Conservation (phyloP, 2,888 invertebrate species). For the Micoletzkya japonica region DNA sequence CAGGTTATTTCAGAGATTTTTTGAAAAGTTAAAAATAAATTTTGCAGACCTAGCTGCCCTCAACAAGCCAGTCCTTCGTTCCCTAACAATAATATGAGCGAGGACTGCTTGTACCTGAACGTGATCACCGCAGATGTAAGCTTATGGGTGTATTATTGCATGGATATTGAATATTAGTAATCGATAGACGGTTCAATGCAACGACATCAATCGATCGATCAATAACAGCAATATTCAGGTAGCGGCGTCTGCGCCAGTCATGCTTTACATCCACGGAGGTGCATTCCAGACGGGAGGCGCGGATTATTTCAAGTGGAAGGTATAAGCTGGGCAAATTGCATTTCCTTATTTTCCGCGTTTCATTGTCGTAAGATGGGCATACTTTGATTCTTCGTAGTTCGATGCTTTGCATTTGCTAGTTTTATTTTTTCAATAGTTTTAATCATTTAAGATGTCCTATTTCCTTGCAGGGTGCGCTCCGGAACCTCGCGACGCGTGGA, state of each 20-base stretch:
- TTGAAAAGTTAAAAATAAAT: too few species aligned
- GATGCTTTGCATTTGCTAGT: background rate
- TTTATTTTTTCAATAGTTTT: too few species aligned
- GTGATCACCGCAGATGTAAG: constrained; percentile 11
- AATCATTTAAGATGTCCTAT: too few species aligned
- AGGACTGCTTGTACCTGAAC: constrained; percentile 8
- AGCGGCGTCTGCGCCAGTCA: background rate
- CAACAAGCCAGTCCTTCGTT: background rate
- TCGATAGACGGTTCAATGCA: background rate
- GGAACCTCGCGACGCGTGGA: constrained; percentile 14
- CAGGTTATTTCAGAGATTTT: too few species aligned
- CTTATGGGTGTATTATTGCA: too few species aligned
- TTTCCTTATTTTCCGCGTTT: too few species aligned
- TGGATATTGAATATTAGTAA: background rate
- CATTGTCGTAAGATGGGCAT: too few species aligned
- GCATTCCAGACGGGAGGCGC: constrained; percentile 13
- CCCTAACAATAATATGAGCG: background rate
- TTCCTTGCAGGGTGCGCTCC: constrained; percentile 20
- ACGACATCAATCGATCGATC: too few species aligned
- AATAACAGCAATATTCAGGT: background rate
- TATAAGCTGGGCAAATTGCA: too few species aligned
- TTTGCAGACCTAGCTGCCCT: too few species aligned
- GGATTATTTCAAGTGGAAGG: constrained; percentile 13
- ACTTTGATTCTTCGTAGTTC: background rate
- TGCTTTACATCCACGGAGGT: constrained; percentile 20